Conservation (phyloP, 2,888 invertebrate genomes). For the Taphrorychus bicolor region DNA sequence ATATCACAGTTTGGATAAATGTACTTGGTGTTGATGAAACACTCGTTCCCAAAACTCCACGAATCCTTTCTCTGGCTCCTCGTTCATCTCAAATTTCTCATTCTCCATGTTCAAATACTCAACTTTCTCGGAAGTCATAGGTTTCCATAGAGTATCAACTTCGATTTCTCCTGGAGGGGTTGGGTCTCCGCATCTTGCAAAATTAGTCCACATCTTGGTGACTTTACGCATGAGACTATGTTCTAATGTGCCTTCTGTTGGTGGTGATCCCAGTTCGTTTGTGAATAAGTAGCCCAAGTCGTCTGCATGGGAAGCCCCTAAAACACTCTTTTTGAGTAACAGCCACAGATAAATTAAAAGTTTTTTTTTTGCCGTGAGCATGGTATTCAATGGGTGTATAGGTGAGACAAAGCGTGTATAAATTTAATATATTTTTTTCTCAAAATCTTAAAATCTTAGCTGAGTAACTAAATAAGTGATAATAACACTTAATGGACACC, state of each 20-base stretch:
- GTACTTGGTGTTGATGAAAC: constrained; percentile 10
- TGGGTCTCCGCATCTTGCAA: constrained; percentile 49
- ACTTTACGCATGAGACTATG: constrained; percentile 44
- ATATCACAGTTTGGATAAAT: constrained; percentile 27
- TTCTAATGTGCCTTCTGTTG: constrained; percentile 44
- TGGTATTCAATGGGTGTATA: too few species aligned
- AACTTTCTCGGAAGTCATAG: constrained; percentile 42
- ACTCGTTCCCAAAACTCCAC: constrained; percentile 50
- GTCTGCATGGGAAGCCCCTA: constrained; percentile 53
- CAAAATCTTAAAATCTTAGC: too few species aligned
- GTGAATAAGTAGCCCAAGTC: constrained; percentile 53
- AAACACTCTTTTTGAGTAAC: too few species aligned
- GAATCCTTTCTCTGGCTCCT: constrained; percentile 46
- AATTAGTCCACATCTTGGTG: constrained; percentile 50
- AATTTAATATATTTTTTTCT: too few species aligned
- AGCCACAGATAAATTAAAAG: too few species aligned
- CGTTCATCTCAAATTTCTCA: constrained; percentile 39
- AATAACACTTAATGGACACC: too few species aligned
- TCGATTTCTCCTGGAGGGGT: constrained; percentile 34
- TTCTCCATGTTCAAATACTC: constrained; percentile 50
- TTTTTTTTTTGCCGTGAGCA: too few species aligned
- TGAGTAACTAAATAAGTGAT: too few species aligned
- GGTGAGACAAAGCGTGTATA: too few species aligned
- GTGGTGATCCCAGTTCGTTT: constrained; percentile 39
- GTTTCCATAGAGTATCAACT: constrained; percentile 45